A percentile compares a stretch with the other conserved stretches of the same genome.
Evolutionary conservation across 2,797 vertebrate species (phyloP).

Genomic region (Toxotes lorentzi): DNA sequence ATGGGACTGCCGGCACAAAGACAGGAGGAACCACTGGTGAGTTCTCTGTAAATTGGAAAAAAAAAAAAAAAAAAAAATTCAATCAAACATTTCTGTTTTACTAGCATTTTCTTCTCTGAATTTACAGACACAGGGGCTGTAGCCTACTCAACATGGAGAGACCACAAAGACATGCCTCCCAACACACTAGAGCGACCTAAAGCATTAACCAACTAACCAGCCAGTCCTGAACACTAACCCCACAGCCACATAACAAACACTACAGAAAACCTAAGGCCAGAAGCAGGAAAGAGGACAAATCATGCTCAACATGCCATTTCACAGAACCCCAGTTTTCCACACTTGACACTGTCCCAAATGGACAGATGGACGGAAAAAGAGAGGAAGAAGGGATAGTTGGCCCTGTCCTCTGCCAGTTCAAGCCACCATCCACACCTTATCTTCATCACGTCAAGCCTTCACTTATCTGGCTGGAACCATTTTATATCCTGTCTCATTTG

Average conservation of each 20-base stretch:
- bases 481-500: too few relatives aligned
- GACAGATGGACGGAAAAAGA: slow-evolving; percentile 36
- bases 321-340: slow-evolving; percentile 27
- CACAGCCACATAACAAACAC: background rate
- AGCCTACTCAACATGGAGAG: slow-evolving; percentile 39
- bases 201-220: background rate
- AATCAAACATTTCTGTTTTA: background rate
- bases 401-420: slow-evolving; percentile 18
- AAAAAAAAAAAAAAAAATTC: background rate
- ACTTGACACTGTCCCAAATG: slow-evolving; percentile 40
- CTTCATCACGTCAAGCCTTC: slow-evolving; percentile 19
- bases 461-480: slow-evolving; percentile 9
- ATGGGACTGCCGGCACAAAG: background rate
- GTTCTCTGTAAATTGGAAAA: slow-evolving; percentile 9
- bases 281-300: slow-evolving; percentile 11
- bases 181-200: slow-evolving; percentile 39
- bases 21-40: slow-evolving; percentile 29
- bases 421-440: slow-evolving; percentile 22
- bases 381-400: slow-evolving; percentile 25
- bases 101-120: slow-evolving; percentile 9
- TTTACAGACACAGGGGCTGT: slow-evolving; percentile 27
- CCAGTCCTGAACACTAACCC: slow-evolving; percentile 18
- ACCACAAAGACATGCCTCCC: slow-evolving; percentile 68
- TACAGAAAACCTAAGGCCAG: slow-evolving; percentile 15
- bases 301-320: background rate